Conservation (phyloP, 1,140 invertebrate genomes). For the Drosophila watanabei region DNA sequence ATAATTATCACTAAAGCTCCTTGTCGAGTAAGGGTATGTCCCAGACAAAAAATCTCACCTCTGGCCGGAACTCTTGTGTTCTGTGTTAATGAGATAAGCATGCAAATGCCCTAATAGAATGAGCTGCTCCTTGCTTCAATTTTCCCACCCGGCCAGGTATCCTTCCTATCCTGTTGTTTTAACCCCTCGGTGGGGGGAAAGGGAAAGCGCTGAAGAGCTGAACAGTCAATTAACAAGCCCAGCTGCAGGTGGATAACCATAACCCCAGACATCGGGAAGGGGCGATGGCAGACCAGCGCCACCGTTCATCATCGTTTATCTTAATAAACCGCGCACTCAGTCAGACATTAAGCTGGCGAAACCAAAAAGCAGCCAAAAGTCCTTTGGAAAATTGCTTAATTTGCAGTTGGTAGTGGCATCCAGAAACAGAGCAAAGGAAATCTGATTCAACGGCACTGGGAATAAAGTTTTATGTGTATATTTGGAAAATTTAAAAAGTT, state of each 20-base stretch:
- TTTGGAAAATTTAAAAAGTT: background rate
- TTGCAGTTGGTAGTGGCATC: constrained; percentile 67
- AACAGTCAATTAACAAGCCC: constrained; percentile 58
- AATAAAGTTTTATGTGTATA: background rate
- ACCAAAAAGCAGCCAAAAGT: constrained; percentile 78
- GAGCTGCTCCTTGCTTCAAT: constrained; percentile 23
- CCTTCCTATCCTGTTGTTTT: constrained; percentile 7
- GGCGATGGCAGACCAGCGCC: constrained; percentile 10
- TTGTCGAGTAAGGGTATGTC: constrained; percentile 17
- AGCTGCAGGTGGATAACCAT: constrained; percentile 51
- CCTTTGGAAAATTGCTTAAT: constrained; percentile 80
- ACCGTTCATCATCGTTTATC: constrained; percentile 81
- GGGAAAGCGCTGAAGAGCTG: constrained; percentile 31
- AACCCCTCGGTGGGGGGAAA: constrained; percentile 12
- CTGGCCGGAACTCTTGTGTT: constrained; percentile 59
- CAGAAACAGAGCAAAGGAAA: constrained; percentile 34
- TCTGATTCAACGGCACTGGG: constrained; percentile 25
- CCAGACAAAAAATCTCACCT: constrained; percentile 6
- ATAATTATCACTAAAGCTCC: no score
- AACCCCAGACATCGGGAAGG: constrained; percentile 24
- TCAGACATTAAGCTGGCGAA: constrained; percentile 73
- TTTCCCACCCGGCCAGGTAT: background rate
- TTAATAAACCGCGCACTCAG: constrained; percentile 82
- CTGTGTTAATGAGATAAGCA: constrained; percentile 78
- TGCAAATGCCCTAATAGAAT: constrained; percentile 80